A percentile compares a stretch with the other conserved stretches of the same genome.
Evolutionary conservation across 2,888 invertebrate species (phyloP).

Genomic region (Osmoderma eremita): DNA sequence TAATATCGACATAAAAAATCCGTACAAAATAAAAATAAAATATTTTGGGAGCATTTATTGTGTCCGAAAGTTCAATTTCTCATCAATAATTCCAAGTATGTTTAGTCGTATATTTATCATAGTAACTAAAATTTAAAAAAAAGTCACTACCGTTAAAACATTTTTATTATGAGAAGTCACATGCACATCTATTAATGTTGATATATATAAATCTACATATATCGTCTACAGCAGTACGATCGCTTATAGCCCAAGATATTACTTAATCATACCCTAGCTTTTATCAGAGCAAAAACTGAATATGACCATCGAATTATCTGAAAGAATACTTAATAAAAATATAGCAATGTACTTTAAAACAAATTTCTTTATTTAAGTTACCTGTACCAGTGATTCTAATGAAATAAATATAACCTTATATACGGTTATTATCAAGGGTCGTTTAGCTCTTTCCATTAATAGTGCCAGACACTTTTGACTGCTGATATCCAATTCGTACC

Average conservation of each 20-base stretch:
- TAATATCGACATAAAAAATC: too few species aligned
- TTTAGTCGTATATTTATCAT: too few species aligned
- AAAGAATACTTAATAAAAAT: neutral
- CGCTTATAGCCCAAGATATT: neutral
- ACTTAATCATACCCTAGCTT: slow-evolving; percentile 8
- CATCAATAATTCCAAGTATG: too few species aligned
- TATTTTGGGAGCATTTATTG: too few species aligned
- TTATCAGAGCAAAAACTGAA: slow-evolving; percentile 22
- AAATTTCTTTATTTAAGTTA: neutral
- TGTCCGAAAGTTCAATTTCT: too few species aligned
- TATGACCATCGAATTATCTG: slow-evolving; percentile 26
- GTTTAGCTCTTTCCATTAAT: slow-evolving; percentile 37
- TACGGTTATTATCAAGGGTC: slow-evolving; percentile 9
- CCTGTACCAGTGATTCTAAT: slow-evolving; percentile 20
- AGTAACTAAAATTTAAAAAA: too few species aligned
- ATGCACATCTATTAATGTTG: too few species aligned
- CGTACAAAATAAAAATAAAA: too few species aligned
- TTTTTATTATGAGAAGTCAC: too few species aligned
- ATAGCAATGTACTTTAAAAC: neutral
- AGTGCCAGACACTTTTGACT: slow-evolving; percentile 12
- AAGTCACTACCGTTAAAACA: too few species aligned
- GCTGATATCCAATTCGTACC: slow-evolving; percentile 21
- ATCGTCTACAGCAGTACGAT: too few species aligned
- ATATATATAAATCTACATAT: too few species aligned
- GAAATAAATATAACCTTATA: slow-evolving; percentile 24